These are phyloP conservation scores for Muscicapa striata DNA, from an alignment of 2,797 vertebrate species.

Conservation along the genomic window DNA sequence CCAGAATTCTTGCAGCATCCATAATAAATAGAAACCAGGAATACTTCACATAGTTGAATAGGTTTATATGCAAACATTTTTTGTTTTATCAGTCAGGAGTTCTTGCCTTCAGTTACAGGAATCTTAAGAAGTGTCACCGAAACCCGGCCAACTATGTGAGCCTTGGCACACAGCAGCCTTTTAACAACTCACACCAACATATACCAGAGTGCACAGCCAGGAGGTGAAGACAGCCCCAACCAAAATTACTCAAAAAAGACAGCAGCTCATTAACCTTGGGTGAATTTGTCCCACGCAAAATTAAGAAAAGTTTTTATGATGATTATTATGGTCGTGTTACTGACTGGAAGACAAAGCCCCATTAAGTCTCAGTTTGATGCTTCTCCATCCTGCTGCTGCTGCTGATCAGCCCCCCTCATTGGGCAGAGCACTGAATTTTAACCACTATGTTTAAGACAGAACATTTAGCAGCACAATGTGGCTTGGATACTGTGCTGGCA, in stretches of 20 bases:
- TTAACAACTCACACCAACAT: neutral
- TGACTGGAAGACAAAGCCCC: neutral
- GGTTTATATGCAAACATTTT: neutral
- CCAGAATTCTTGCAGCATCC: neutral
- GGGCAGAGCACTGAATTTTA: neutral
- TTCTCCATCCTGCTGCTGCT: neutral
- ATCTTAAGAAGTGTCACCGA: neutral
- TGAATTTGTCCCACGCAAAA: neutral
- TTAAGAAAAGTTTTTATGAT: neutral
- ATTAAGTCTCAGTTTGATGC: neutral
- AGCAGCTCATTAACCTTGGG: neutral
- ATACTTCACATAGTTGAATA: neutral
- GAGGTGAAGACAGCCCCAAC: neutral
- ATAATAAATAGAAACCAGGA: neutral
- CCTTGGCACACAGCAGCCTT: neutral
- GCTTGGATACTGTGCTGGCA: neutral
- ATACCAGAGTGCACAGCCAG: neutral
- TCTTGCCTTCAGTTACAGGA: neutral
- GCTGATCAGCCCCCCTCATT: neutral
- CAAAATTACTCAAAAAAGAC: neutral
- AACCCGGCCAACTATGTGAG: neutral
- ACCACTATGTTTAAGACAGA: neutral
- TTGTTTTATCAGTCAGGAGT: neutral
- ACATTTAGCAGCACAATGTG: neutral
- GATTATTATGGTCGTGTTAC: neutral